Base-by-base conservation (phyloP, 2,888 invertebrate species). In the Hermodice carunculata region DNA sequence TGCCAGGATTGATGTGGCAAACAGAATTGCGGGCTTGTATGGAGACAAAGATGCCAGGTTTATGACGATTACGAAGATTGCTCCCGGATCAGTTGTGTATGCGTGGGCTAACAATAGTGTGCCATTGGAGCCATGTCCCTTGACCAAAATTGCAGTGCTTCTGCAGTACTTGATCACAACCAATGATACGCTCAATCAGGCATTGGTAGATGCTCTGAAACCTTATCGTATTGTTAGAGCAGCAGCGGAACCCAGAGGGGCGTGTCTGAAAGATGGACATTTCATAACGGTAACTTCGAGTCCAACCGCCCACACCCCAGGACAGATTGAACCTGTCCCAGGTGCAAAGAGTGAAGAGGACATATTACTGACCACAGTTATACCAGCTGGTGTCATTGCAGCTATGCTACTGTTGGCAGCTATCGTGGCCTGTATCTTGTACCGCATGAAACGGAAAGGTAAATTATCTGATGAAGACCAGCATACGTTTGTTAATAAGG, bases 371-470 rank as follows among this genome's bases (percentile, higher is more conserved):
- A 96, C 95, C 11, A 95, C 94, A 73, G 91, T 97, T 43, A 90
- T 97, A 64, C 96, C 98, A 0, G 93, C 94, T 0, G 86, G 88
- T 34, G 93, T 96, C 32, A 80, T 87, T 8, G 90, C 94, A 0
- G 91, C 92, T 24, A 95, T 98, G 93, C 89, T 97, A 42, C 86
- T 96, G 17, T 88, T 97, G 48, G 95, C 96, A 0, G 91, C 93
- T 0, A 88, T 96, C 60, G 91, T 96, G 60, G 96, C 96, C 1
- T 94, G 95, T 81, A 90, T 95, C 59, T 87, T 97, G 54, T 96
- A 96, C 82, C 90, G 94, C 75, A 89, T 93, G 77, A 90, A 93
- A 71, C 80, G 86, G 56, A 90, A 93, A 74, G 95, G 95, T 70
- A 92, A 94, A 88, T 91, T 93, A 92, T 92, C 91, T 78, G 88